Base-by-base conservation (phyloP, 1,140 invertebrate species). In the Helicoverpa zea region DNA sequence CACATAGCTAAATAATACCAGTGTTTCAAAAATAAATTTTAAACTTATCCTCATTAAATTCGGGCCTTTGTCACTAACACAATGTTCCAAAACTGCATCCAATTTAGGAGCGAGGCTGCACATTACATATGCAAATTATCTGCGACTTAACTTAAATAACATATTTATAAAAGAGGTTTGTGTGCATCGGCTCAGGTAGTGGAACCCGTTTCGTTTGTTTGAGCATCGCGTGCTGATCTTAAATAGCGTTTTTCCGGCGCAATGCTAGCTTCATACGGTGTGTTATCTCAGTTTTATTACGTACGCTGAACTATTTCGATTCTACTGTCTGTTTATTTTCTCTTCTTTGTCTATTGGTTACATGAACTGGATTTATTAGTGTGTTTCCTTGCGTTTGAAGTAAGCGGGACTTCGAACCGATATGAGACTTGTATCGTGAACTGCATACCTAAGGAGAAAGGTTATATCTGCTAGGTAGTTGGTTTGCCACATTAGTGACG, bases 91-190 rank as follows among this genome's bases (percentile, higher is more conserved):
- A 63, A 64, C 52, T n/a, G 75, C 49, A 77, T 52, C 47, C 4
- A 54, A 49, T 66, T 77, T 54, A 47, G 75, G 49, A 77, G 47
- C 75, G 43, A 68, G 66, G 66, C 18, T 30, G 49, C 68, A 72
- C 68, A 72, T 54, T 72, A 72, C 49, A 49, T 77, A 77, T 77
- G 75, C 59, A 77, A 77, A 77, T 77, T 64, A 77, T 77, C 47
- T 77, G 47, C 51, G 61, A 35, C 75, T 77, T 66, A 64, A 66
- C 18, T 77, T 77, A 43, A 77, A 64, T 77, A 77, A 77, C 43
- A 54, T 54, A 49, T 64, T 77, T 43, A 61, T 77, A 43, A 64
- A 64, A 66, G 7, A 66, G 30, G 66, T 54, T 30, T 54, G 61
- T 63, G 29, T 61, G 61, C 11, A 1, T 52, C 49, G 51, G 59